Evolutionary conservation across 2,888 invertebrate species (phyloP).

Genomic region (Ptychoptera albimana): DNA sequence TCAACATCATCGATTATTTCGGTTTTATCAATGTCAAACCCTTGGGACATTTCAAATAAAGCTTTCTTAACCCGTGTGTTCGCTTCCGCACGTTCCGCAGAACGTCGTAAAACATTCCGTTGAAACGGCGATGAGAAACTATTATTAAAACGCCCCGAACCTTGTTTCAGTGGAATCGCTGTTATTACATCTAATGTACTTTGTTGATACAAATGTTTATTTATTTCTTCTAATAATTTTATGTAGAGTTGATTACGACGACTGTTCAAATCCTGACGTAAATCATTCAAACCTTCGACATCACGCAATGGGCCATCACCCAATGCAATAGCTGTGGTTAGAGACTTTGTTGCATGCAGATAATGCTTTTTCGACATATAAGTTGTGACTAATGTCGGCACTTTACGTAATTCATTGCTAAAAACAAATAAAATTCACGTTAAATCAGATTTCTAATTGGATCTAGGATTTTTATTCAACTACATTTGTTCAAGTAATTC

Average conservation of each 20-base stretch:
- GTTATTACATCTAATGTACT: slow-evolving; percentile 35
- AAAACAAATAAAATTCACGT: slow-evolving; percentile 8
- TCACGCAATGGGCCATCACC: slow-evolving; percentile 58
- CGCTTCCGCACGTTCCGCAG: slow-evolving; percentile 37
- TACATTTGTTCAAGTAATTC: slow-evolving; percentile 75
- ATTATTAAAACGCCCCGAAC: slow-evolving; percentile 35
- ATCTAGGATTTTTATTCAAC: too few species aligned
- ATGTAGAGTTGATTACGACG: slow-evolving; percentile 45
- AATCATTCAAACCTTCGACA: slow-evolving; percentile 70
- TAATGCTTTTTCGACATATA: slow-evolving; percentile 60
- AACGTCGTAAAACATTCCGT: slow-evolving; percentile 39
- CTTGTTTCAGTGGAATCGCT: slow-evolving; percentile 38
- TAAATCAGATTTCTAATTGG: too few species aligned
- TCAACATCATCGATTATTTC: slow-evolving; percentile 42
- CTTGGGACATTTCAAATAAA: slow-evolving; percentile 35
- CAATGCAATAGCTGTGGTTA: slow-evolving; percentile 51
- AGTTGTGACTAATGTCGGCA: slow-evolving; percentile 48
- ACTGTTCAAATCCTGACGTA: slow-evolving; percentile 54
- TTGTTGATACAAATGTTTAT: slow-evolving; percentile 51
- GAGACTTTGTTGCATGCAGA: slow-evolving; percentile 66
- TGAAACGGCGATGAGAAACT: slow-evolving; percentile 35
- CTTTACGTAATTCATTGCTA: slow-evolving; percentile 59
- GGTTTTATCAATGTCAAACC: slow-evolving; percentile 25
- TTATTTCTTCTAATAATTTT: slow-evolving; percentile 52
- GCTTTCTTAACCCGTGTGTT: slow-evolving; percentile 35